Evolutionary conservation across 1,140 invertebrate genomes (phyloP).

Genomic region (Neocloeon triangulifer): DNA sequence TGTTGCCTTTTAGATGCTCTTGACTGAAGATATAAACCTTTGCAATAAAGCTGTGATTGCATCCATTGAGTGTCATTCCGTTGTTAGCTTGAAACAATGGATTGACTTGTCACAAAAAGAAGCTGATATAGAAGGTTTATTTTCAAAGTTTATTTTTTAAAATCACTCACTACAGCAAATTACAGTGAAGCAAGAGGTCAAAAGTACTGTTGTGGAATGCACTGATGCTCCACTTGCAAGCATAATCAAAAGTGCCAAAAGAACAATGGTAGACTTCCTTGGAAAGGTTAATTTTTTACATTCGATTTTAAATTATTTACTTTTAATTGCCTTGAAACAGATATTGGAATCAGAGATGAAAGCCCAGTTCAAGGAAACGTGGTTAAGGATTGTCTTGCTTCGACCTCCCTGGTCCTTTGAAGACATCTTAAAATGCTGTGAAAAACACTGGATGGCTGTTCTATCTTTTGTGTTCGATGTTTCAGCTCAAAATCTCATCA

Average conservation of each 20-base stretch:
- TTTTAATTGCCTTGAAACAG: constrained; percentile 9
- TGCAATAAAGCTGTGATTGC: constrained; percentile 19
- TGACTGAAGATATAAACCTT: constrained; percentile 20
- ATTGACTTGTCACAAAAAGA: constrained; percentile 11
- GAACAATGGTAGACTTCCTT: constrained; percentile 12
- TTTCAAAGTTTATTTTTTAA: too few relatives aligned
- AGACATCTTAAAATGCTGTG: constrained; percentile 16
- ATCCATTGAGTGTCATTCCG: constrained; percentile 13
- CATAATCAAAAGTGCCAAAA: constrained; percentile 13
- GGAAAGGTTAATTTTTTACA: constrained; percentile 10
- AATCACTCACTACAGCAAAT: too few relatives aligned
- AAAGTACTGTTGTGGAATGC: not conserved
- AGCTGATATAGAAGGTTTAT: too few relatives aligned
- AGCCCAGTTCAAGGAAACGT: constrained; percentile 14
- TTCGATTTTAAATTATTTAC: not conserved
- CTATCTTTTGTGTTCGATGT: constrained; percentile 15
- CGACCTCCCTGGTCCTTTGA: constrained; percentile 17
- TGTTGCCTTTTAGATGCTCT: constrained; percentile 13
- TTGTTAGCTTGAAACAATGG: constrained; percentile 15
- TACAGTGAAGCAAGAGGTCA: too few relatives aligned
- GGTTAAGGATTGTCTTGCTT: constrained; percentile 15
- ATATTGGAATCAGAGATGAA: constrained; percentile 17
- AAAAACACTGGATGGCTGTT: constrained; percentile 20
- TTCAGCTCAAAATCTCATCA: constrained; percentile 13
- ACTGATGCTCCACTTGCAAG: constrained; percentile 12